Conservation (phyloP, 2,113 vertebrate genomes). For the Brienomyrus longianalis region DNA sequence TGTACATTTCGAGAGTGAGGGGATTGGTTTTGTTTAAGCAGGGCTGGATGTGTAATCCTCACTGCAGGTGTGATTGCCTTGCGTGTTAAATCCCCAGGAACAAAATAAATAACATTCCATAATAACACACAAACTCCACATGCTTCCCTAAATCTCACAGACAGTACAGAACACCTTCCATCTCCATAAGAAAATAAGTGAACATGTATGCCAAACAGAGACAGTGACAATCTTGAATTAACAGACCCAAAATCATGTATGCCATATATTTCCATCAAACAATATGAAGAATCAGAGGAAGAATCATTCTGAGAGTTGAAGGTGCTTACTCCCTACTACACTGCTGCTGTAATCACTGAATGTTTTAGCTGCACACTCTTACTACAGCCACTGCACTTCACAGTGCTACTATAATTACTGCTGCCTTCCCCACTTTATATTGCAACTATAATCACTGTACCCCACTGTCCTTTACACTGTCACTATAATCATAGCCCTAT, state of each 20-base stretch:
- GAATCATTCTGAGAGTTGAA: background rate
- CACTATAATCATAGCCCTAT: background rate
- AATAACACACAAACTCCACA: background rate
- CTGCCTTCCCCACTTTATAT: background rate
- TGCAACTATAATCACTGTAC: slow-evolving; percentile 10
- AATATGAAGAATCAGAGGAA: background rate
- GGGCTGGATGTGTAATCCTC: background rate
- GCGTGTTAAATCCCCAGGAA: background rate
- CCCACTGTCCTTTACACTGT: background rate
- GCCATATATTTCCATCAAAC: background rate
- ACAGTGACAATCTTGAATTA: background rate
- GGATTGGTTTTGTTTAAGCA: background rate
- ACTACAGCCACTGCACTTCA: slow-evolving; percentile 2
- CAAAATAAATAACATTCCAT: background rate
- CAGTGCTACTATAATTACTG: slow-evolving; percentile 10
- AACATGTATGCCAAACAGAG: background rate
- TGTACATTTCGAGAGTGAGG: background rate
- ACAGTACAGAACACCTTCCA: background rate
- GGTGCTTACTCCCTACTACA: background rate
- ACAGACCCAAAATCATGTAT: background rate
- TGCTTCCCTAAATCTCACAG: background rate
- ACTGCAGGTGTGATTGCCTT: background rate
- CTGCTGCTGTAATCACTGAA: background rate
- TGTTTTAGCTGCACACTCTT: background rate
- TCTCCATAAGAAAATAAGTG: background rate